phyloP scores from a whole-genome alignment of 2,888 invertebrate genomes.

The Eueremaeus valkanovi region DNA sequence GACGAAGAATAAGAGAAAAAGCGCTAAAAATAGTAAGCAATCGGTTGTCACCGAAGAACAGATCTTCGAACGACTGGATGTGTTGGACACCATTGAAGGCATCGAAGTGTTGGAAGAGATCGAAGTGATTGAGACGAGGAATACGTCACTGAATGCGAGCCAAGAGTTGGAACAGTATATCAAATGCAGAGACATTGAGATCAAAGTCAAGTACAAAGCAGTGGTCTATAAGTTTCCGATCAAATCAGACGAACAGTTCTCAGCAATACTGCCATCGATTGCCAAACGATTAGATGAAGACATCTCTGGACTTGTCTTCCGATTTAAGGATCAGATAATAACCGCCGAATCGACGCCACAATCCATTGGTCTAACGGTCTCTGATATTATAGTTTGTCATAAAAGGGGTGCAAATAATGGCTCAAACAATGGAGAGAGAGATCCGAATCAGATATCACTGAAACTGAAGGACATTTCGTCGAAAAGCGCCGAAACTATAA shows the following conservation, averaged over 20 bases:
- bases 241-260: background rate
- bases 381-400: background rate
- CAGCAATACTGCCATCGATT: background rate
- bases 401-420: background rate
- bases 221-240: background rate
- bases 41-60: background rate
- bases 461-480: background rate
- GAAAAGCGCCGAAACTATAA: background rate
- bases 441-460: background rate
- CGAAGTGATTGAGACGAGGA: background rate
- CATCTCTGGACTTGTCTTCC: background rate
- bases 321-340: background rate
- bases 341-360: background rate
- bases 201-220: constrained; percentile 7
- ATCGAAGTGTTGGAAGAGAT: background rate
- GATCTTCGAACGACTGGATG: background rate
- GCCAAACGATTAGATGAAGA: background rate
- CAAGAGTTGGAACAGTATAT: background rate
- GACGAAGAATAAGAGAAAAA: background rate
- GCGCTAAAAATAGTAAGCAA: background rate
- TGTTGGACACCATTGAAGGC: background rate
- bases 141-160: background rate
- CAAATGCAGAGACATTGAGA: background rate
- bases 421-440: background rate
- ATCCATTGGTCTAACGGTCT: background rate